phyloP scores from a whole-genome alignment of 2,113 vertebrate genomes.

The Oncorhynchus nerka region DNA sequence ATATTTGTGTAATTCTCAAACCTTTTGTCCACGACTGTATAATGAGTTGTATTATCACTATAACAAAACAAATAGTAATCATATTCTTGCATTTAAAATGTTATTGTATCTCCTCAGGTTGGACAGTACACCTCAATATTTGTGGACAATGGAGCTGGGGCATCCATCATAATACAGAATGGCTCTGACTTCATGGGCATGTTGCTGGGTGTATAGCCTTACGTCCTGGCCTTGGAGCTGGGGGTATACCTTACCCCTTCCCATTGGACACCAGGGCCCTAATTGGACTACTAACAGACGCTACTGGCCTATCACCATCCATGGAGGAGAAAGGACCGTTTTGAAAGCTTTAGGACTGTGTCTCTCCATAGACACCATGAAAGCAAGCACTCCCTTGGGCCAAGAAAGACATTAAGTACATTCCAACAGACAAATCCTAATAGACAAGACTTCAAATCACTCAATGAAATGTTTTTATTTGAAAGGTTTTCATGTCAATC shows the following conservation, averaged over 20 bases:
- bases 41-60: too few relatives aligned
- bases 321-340: slow-evolving; percentile 35
- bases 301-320: slow-evolving; percentile 33
- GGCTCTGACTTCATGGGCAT: slow-evolving; percentile 93
- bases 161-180: slow-evolving; percentile 83
- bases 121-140: slow-evolving; percentile 94
- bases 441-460: slow-evolving; percentile 15
- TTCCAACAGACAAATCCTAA: slow-evolving; percentile 30
- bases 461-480: too few relatives aligned
- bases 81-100: not conserved
- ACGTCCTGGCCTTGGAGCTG: not conserved
- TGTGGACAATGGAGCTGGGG: slow-evolving; percentile 88
- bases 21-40: too few relatives aligned
- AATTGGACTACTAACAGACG: slow-evolving; percentile 48
- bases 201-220: slow-evolving; percentile 81
- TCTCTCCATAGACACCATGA: slow-evolving; percentile 42
- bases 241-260: not conserved
- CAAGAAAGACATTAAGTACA: slow-evolving; percentile 21
- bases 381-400: slow-evolving; percentile 30
- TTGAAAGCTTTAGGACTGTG: slow-evolving; percentile 41
- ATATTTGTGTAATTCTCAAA: too few relatives aligned
- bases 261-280: not conserved
- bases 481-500: slow-evolving; percentile 10
- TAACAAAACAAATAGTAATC: not conserved
- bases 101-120: slow-evolving; percentile 64